Evolutionary conservation across 2,797 vertebrate genomes (phyloP), one percentile per base, ranked within the genome.

Genomic region (Chelmon rostratus): DNA sequence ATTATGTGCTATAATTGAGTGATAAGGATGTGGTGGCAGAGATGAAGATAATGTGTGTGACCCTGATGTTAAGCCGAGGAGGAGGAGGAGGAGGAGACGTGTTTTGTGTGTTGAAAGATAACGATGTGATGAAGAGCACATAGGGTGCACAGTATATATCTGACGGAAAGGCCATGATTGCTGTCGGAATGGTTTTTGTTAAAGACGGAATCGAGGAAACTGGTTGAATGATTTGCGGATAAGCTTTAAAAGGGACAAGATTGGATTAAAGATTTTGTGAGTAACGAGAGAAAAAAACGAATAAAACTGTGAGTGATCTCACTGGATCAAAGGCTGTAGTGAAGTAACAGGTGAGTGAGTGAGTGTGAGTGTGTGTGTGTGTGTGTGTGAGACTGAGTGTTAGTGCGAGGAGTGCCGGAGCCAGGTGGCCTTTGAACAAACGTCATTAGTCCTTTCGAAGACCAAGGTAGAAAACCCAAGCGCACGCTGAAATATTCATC

Each of bases 401-500:
- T n/a, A 42, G 40, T 42, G 40, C 7, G 18, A 1, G 18, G 23
- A 13, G 47, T 8, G 44, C 5, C 2, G 8, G n/a, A 59, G 33
- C 35, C 73, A 76, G 66, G 65, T 76, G 73, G 68, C 49, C 50
- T 87, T 83, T 87, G 68, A 88, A 76, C 61, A 80, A 79, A 84
- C 65, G 74, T 81, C 62, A 80, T 69, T 67, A 70, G 52, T 76
- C 54, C 33, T 54, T 87, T 74, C 79, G 65, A 84, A 83, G 78
- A 78, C 77, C 76, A 81, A 86, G 62, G 37, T 11, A 21, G 12
- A 28, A 49, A 54, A 68, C 65, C n/a, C 16, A 62, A 85, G 35
- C 37, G 18, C 52, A 59, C 23, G 6, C 42, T 76, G 56, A 75
- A 54, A 19, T 68, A 46, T 96, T 96, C 69, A 94, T 96, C 5